A percentile compares a stretch with the other conserved stretches of the same genome.
Evolutionary conservation across 1,140 invertebrate genomes (phyloP).

Genomic region (Cotesia chilonis): DNA sequence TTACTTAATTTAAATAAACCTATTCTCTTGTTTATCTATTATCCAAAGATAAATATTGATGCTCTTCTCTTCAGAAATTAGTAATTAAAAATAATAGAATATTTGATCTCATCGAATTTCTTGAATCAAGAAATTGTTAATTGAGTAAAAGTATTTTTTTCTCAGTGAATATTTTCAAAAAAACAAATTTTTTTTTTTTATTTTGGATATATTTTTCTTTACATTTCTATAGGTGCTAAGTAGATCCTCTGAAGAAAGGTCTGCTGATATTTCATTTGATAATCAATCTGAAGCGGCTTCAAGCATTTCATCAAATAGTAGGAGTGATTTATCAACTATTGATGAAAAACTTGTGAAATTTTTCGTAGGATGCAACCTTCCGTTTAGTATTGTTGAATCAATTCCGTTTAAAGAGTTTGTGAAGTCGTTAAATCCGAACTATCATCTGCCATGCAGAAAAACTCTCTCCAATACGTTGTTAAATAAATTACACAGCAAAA

Average conservation of each 20-base stretch:
- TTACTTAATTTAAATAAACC: too few relatives aligned
- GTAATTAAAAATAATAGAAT: too few relatives aligned
- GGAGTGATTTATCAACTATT: background rate
- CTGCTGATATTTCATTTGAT: background rate
- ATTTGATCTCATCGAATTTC: too few relatives aligned
- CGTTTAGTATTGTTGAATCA: conserved; percentile 11
- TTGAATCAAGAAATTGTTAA: too few relatives aligned
- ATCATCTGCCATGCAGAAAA: too few relatives aligned
- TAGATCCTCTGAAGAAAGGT: background rate
- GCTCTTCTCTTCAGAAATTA: too few relatives aligned
- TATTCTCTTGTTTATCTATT: too few relatives aligned
- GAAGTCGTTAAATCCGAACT: background rate
- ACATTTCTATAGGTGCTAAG: background rate
- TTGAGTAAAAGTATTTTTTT: too few relatives aligned
- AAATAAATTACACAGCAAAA: too few relatives aligned
- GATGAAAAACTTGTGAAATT: conserved; percentile 16
- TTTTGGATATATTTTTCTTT: background rate
- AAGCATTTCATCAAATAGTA: background rate
- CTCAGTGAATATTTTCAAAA: background rate
- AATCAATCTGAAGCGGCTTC: background rate
- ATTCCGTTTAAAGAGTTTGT: conserved; percentile 2
- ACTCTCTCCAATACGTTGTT: too few relatives aligned
- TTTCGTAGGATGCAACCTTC: conserved; percentile 17
- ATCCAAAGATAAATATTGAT: too few relatives aligned
- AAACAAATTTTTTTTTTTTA: background rate